A percentile compares a stretch with the other conserved stretches of the same genome.
These are phyloP conservation scores for Peromyscus maniculatus DNA, from an alignment of 2,113 vertebrate species.

Conservation along the genomic window DNA sequence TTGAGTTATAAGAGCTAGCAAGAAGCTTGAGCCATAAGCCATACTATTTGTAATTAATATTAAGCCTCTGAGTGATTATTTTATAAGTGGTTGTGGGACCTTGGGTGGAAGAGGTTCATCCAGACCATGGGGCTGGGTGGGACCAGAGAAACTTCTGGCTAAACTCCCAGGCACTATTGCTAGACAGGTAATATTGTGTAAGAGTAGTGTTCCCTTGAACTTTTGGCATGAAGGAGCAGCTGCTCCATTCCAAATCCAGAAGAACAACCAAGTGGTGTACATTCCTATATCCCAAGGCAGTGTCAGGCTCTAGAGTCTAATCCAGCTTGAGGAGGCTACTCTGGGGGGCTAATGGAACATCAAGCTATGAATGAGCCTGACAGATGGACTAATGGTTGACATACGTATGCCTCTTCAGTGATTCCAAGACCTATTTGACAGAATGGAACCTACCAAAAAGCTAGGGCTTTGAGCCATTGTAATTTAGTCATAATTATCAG, in stretches of 20 bases:
- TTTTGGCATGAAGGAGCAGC: not conserved
- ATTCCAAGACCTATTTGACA: not conserved
- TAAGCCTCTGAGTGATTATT: no score
- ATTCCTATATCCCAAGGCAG: not conserved
- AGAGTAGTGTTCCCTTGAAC: not conserved
- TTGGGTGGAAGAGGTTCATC: no score
- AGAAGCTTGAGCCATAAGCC: no score
- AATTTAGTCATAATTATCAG: not conserved
- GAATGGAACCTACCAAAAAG: constrained; percentile 16
- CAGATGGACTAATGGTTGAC: not conserved
- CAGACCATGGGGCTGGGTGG: no score
- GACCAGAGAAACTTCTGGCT: no score
- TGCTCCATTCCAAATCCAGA: not conserved
- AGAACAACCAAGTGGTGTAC: not conserved
- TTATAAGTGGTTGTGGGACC: no score
- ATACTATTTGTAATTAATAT: no score
- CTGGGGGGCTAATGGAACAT: not conserved
- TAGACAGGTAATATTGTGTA: not conserved
- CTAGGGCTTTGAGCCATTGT: not conserved
- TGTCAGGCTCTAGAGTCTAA: not conserved
- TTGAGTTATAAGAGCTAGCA: no score
- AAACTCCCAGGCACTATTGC: not conserved
- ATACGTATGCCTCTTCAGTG: not conserved
- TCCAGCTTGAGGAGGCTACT: not conserved
- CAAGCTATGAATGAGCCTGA: not conserved